Conservation (phyloP, 2,797 vertebrate species). For the Podarcis lilfordi region DNA sequence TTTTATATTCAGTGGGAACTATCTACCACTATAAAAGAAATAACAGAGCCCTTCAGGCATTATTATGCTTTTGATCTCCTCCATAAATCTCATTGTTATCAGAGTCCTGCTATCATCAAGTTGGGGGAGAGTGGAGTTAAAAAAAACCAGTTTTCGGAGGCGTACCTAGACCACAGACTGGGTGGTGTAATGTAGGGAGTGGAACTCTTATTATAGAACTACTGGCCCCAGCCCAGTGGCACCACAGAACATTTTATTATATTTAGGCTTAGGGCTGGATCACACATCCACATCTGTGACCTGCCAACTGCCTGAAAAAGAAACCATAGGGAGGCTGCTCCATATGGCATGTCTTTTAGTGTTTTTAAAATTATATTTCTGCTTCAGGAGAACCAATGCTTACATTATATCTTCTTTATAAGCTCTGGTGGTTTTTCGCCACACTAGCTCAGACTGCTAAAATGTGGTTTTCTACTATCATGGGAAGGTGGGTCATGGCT, state of each 20-base stretch:
- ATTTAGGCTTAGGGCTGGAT: background rate
- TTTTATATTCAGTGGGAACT: background rate
- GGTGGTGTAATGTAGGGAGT: too few relatives aligned
- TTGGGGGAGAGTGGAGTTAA: background rate
- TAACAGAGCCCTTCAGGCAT: background rate
- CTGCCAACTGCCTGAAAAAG: background rate
- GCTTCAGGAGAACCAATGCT: background rate
- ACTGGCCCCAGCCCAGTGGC: background rate
- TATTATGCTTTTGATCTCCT: background rate
- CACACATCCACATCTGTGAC: background rate
- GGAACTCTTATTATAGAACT: too few relatives aligned
- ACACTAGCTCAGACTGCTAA: background rate
- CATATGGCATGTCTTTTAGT: background rate
- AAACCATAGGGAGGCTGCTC: background rate
- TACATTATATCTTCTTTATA: background rate
- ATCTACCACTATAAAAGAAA: background rate
- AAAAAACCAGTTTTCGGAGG: background rate
- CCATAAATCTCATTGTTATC: slow-evolving; percentile 23
- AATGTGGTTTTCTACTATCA: background rate
- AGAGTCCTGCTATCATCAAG: background rate
- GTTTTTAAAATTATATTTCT: background rate
- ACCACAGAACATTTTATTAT: background rate
- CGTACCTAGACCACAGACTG: background rate
- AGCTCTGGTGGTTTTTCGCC: background rate
- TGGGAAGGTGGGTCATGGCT: background rate